Evolutionary conservation across 2,888 invertebrate species (phyloP).

Genomic region (Acleris emargana): DNA sequence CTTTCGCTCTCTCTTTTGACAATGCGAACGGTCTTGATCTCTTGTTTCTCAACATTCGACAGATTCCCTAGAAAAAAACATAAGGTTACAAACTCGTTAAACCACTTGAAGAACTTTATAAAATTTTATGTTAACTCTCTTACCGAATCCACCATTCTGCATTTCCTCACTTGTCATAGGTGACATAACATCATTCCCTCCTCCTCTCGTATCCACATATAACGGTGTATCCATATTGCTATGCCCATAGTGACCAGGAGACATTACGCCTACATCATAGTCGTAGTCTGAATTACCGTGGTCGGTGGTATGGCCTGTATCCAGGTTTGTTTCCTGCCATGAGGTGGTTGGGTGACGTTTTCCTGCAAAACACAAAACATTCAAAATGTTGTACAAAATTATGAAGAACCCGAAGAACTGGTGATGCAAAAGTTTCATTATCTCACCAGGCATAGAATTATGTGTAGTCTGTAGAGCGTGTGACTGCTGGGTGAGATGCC

Average conservation of each 20-base stretch:
- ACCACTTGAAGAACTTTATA: constrained; percentile 3
- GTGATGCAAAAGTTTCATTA: too few relatives aligned
- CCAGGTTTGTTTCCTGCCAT: constrained; percentile 96
- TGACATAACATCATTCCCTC: constrained; percentile 62
- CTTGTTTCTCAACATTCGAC: constrained; percentile 91
- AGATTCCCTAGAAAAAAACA: constrained; percentile 83
- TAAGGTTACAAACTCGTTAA: constrained; percentile 19
- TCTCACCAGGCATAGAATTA: constrained; percentile 64
- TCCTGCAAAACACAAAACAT: constrained; percentile 42
- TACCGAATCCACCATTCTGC: constrained; percentile 69
- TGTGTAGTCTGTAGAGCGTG: constrained; percentile 84
- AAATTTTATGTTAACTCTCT: constrained; percentile 40
- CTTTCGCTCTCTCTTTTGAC: constrained; percentile 96
- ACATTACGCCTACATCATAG: constrained; percentile 55
- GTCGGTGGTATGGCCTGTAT: constrained; percentile 90
- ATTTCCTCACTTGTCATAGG: constrained; percentile 74
- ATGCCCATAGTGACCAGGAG: constrained; percentile 64
- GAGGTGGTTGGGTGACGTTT: constrained; percentile 85
- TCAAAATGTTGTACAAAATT: background rate
- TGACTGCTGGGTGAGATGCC: constrained; percentile 92
- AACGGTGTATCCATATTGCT: constrained; percentile 82
- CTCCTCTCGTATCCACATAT: constrained; percentile 87
- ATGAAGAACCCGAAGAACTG: too few relatives aligned
- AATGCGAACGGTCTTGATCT: constrained; percentile 96
- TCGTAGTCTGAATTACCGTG: constrained; percentile 83